phyloP scores from a whole-genome alignment of 2,797 vertebrate genomes.

The Chanos chanos region DNA sequence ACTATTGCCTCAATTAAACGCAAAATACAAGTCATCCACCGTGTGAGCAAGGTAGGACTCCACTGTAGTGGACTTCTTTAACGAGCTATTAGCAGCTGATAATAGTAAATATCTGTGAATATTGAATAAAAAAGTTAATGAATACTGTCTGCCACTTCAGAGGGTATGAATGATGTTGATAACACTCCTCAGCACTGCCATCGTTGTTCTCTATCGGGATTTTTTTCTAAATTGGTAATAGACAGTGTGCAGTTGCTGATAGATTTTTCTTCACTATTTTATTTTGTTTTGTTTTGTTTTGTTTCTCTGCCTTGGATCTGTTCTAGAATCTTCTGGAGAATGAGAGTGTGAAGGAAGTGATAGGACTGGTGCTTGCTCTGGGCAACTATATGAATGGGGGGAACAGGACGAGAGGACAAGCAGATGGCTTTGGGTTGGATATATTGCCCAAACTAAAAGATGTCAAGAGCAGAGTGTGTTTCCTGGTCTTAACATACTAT shows the following conservation, averaged over 20 bases:
- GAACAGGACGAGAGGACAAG: constrained; percentile 88
- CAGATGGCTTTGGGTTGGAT: constrained; percentile 92
- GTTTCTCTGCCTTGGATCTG: neutral
- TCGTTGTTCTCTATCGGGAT: too few species aligned
- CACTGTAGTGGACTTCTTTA: too few species aligned
- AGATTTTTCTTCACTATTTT: too few species aligned
- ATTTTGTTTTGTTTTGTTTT: too few species aligned
- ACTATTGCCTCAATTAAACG: constrained; percentile 73
- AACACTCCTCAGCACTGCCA: too few species aligned
- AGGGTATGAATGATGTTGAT: too few species aligned
- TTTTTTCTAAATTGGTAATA: too few species aligned
- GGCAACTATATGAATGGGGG: constrained; percentile 98
- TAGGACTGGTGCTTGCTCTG: constrained; percentile 89
- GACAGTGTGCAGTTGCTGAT: too few species aligned
- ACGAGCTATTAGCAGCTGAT: neutral
- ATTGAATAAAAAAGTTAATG: too few species aligned
- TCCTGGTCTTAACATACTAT: too few species aligned
- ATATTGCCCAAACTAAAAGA: constrained; percentile 98
- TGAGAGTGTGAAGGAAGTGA: constrained; percentile 77
- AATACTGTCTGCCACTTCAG: too few species aligned
- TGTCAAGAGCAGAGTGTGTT: constrained; percentile 87
- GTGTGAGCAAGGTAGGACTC: constrained; percentile 76
- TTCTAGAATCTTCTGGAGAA: constrained; percentile 78
- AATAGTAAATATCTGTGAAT: neutral
- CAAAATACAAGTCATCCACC: constrained; percentile 79